A percentile compares a stretch with the other conserved stretches of the same genome.
Conservation (phyloP, 1,140 invertebrate species). For the Capitella teleta region DNA sequence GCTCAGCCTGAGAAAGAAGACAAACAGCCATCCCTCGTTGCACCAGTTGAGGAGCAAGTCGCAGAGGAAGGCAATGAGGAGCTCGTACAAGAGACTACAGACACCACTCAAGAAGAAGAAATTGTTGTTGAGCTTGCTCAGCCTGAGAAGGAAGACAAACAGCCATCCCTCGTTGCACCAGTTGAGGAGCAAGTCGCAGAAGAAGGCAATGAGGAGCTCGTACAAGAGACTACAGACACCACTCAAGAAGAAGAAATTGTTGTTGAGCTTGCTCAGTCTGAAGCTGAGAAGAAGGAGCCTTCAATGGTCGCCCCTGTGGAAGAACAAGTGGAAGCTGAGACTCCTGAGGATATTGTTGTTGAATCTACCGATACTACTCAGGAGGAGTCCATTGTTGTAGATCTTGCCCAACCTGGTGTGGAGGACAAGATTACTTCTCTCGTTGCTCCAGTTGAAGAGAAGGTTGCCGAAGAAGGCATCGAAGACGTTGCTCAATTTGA, state of each 20-base stretch:
- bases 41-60: neutral
- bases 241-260: neutral
- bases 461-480: slow-evolving; percentile 6
- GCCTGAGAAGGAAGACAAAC: slow-evolving; percentile 2
- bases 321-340: neutral
- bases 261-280: neutral
- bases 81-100: neutral
- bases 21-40: neutral
- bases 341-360: neutral
- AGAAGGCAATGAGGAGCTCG: neutral
- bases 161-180: too few relatives aligned
- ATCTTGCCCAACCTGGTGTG: slow-evolving; percentile 3
- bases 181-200: neutral
- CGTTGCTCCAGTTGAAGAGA: slow-evolving; percentile 5
- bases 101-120: neutral
- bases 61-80: neutral
- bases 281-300: neutral
- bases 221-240: neutral
- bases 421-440: neutral
- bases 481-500: slow-evolving; percentile 3
- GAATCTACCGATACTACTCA: slow-evolving; percentile 1
- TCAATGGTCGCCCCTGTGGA: neutral
- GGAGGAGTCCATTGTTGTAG: neutral
- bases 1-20: slow-evolving; percentile 1
- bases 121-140: neutral